Conservation (phyloP, 2,888 invertebrate genomes). For the Microctonus brassicae region DNA sequence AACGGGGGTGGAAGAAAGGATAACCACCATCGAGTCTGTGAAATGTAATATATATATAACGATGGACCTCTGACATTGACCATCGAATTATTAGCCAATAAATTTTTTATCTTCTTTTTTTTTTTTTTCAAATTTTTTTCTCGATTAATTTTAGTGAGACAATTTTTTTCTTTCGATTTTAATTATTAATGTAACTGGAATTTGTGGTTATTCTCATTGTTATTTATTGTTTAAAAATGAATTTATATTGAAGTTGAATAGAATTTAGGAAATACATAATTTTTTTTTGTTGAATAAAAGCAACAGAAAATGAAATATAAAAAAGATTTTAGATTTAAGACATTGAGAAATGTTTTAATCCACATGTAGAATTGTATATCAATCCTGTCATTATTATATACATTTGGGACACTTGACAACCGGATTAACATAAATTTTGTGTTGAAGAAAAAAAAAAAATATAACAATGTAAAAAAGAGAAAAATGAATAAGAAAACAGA, state of each 20-base stretch:
- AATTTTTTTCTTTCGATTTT: background rate
- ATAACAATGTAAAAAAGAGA: background rate
- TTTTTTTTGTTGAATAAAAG: background rate
- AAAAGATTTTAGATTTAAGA: background rate
- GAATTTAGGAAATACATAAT: too few species aligned
- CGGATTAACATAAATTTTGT: slow-evolving; percentile 22
- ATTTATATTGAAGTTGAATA: too few species aligned
- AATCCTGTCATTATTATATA: slow-evolving; percentile 5
- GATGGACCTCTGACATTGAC: background rate
- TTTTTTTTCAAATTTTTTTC: background rate
- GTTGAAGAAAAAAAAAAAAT: background rate
- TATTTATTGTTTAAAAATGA: too few species aligned
- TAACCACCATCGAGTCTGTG: background rate
- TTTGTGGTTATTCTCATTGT: too few species aligned
- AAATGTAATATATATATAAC: background rate
- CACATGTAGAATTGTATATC: slow-evolving; percentile 13
- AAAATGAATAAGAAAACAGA: background rate
- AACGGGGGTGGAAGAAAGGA: slow-evolving; percentile 30
- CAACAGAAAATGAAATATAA: background rate
- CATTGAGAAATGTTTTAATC: slow-evolving; percentile 14
- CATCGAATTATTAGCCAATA: background rate
- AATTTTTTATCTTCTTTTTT: background rate
- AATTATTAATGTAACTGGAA: too few species aligned
- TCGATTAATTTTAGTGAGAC: too few species aligned
- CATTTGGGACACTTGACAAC: slow-evolving; percentile 3